Evolutionary conservation across 2,888 invertebrate genomes (phyloP).

Genomic region (Synanthedon vespiformis): DNA sequence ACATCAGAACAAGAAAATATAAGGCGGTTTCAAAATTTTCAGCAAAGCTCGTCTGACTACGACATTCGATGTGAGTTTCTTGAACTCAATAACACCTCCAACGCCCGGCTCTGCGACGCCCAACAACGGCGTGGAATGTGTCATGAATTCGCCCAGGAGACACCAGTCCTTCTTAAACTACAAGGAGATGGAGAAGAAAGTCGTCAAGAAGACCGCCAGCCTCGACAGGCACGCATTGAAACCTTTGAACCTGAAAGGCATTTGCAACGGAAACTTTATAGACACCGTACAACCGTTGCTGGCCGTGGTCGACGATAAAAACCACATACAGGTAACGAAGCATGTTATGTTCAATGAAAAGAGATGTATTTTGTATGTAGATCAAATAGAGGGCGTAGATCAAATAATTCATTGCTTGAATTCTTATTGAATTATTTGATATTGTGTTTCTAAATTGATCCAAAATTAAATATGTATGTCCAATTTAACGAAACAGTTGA

Average conservation of each 20-base stretch:
- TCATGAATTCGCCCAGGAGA: constrained; percentile 33
- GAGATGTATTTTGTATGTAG: too few species aligned
- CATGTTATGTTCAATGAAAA: too few species aligned
- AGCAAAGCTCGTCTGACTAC: constrained; percentile 57
- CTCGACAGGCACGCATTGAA: constrained; percentile 47
- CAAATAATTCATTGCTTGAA: too few species aligned
- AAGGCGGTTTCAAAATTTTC: constrained; percentile 1
- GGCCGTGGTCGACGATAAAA: constrained; percentile 57
- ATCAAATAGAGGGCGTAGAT: too few species aligned
- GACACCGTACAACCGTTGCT: constrained; percentile 47
- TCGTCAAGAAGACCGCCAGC: constrained; percentile 42
- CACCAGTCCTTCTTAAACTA: constrained; percentile 45
- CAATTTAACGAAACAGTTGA: too few species aligned
- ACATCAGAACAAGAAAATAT: too few species aligned
- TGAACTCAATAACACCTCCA: constrained; percentile 31
- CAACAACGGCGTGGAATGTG: constrained; percentile 22
- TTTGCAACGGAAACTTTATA: constrained; percentile 38
- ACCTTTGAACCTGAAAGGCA: constrained; percentile 54
- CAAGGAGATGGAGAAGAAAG: constrained; percentile 28
- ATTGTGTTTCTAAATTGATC: too few species aligned
- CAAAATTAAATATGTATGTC: too few species aligned
- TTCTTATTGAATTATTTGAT: too few species aligned
- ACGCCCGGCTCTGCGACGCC: constrained; percentile 25
- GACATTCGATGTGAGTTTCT: constrained; percentile 58
- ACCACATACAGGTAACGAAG: constrained; percentile 51